Evolutionary conservation across 2,888 invertebrate genomes (phyloP).

Genomic region (Leptinotarsa rubiginosa): DNA sequence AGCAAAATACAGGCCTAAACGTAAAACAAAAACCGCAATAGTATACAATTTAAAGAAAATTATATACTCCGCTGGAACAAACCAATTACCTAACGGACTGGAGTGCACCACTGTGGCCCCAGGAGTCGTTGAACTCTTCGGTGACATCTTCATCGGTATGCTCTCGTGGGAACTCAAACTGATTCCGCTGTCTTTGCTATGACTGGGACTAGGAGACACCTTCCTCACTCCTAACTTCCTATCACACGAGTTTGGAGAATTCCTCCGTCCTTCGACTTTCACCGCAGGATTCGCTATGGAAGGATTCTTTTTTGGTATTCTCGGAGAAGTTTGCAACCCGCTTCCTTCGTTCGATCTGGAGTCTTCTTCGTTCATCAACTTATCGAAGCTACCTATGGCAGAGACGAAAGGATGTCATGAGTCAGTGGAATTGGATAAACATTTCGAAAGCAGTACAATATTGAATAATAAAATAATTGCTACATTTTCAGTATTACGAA

Average conservation of each 20-base stretch:
- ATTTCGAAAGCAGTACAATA: neutral
- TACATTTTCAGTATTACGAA: no score
- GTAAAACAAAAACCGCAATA: neutral
- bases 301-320: constrained; percentile 69
- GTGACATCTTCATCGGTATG: constrained; percentile 73
- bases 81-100: constrained; percentile 70
- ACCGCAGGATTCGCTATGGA: constrained; percentile 57
- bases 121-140: constrained; percentile 71
- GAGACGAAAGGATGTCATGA: constrained; percentile 14
- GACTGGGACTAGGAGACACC: constrained; percentile 68
- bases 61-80: constrained; percentile 53
- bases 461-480: no score
- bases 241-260: constrained; percentile 69
- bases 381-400: constrained; percentile 70
- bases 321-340: constrained; percentile 70
- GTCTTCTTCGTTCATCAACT: constrained; percentile 80
- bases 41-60: constrained; percentile 32
- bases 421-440: constrained; percentile 54
- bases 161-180: constrained; percentile 60
- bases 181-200: constrained; percentile 69
- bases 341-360: constrained; percentile 78
- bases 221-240: constrained; percentile 69
- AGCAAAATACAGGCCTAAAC: neutral
- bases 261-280: constrained; percentile 69
- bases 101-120: constrained; percentile 71